phyloP scores from a whole-genome alignment of 2,888 invertebrate species.

The Eueremaeus valkanovi region DNA sequence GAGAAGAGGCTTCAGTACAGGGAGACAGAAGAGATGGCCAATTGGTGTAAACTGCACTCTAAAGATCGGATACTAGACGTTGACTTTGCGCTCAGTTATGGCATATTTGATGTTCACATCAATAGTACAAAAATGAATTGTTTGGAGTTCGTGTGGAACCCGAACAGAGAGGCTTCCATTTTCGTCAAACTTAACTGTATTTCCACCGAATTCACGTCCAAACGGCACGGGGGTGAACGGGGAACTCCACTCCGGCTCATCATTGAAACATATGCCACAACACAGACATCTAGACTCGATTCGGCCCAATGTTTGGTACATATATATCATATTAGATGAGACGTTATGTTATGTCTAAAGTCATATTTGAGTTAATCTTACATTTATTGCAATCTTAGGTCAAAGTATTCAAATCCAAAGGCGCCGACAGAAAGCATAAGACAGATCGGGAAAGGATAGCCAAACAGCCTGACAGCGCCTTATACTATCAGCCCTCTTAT shows the following conservation, averaged over 20 bases:
- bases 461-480: conserved; percentile 66
- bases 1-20: conserved; percentile 90
- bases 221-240: conserved; percentile 96
- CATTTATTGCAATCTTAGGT: conserved; percentile 75
- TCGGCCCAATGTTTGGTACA: conserved; percentile 35
- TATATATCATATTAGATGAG: neutral
- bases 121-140: conserved; percentile 67
- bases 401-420: conserved; percentile 78
- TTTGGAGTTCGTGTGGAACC: conserved; percentile 88
- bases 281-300: conserved; percentile 51
- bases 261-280: conserved; percentile 75
- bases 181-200: conserved; percentile 77
- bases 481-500: conserved; percentile 91
- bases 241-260: conserved; percentile 83
- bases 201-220: conserved; percentile 95
- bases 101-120: conserved; percentile 75
- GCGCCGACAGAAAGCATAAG: conserved; percentile 94
- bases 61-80: conserved; percentile 86
- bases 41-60: conserved; percentile 82
- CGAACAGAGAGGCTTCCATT: conserved; percentile 51
- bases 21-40: conserved; percentile 84
- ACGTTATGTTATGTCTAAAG: neutral
- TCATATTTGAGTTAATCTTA: neutral
- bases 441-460: conserved; percentile 92
- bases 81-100: conserved; percentile 88